Evolutionary conservation across 2,113 vertebrate species (phyloP), one percentile per base, ranked within the genome.

Genomic region (Triplophysa tibetana): DNA sequence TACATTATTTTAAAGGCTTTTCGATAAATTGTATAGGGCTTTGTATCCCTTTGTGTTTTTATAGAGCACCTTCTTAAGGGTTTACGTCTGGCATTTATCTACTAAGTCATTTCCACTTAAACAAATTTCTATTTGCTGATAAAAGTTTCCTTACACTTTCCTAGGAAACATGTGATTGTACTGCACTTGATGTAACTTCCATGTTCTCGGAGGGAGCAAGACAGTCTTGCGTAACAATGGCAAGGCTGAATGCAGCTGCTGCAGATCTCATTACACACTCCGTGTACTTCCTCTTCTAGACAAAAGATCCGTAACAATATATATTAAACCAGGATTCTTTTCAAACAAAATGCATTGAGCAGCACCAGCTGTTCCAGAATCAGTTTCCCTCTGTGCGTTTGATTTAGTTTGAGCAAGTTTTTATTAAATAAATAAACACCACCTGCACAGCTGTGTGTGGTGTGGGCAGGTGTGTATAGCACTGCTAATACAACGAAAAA

Each of bases 151-250:
- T 4, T 1, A 6, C 3, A 16, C 11, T 23, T n/a, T 61, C 58
- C 1, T 63, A 8, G 2, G 62, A 75, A 76, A 64, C 61, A 23
- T 65, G 74, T 50, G 74, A 65, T 65, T 54, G 65, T 74, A 73
- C 33, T 43, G 54, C 14, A 23, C 45, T 63, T 77, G 17, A 23
- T 61, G 11, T 65, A 66, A 66, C 62, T 77, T 77, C 75, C 62
- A 77, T 23, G 19, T 77, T 77, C 75, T 21, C 19, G 7, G 5
- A n/a, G 23, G 11, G 52, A 52, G 61, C 62, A 48, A 54, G 43
- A 38, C 43, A 66, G 1, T 56, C 16, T 77, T 67, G 67, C 56
- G 23, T 21, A 54, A 52, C 58, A 50, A n/a, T n/a, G 50, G 13
- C 29, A 24, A 13, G 3, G 9, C 29, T 70, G 48, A 5, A 60